Evolutionary conservation across 1,140 invertebrate genomes (phyloP).

Genomic region (Probaryconus sp.): DNA sequence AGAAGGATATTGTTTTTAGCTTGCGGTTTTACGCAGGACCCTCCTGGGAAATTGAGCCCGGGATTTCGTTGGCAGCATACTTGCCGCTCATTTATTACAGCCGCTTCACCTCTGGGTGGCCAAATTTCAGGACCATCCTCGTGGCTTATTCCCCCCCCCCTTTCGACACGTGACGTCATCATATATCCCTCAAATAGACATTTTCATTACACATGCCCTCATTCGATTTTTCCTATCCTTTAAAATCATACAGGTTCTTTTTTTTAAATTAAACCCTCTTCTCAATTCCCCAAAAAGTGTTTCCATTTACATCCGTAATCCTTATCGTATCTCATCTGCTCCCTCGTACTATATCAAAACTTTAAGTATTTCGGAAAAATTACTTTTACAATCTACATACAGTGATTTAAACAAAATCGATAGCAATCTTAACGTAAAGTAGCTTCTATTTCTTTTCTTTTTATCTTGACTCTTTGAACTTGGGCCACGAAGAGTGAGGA

Average conservation of each 20-base stretch:
- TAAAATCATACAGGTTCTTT: too few species aligned
- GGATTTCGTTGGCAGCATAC: slow-evolving; percentile 66
- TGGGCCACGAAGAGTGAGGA: slow-evolving; percentile 12
- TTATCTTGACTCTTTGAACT: slow-evolving; percentile 48
- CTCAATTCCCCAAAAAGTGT: too few species aligned
- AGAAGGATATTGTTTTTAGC: slow-evolving; percentile 76
- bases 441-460: slow-evolving; percentile 5
- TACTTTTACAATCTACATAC: too few species aligned
- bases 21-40: slow-evolving; percentile 72
- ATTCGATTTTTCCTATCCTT: too few species aligned
- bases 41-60: slow-evolving; percentile 75
- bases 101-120: slow-evolving; percentile 75
- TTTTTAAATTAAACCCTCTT: too few species aligned
- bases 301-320: too few species aligned
- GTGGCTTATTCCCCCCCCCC: slow-evolving; percentile 60
- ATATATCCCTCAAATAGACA: slow-evolving; percentile 47
- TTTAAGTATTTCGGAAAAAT: too few species aligned
- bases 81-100: slow-evolving; percentile 76
- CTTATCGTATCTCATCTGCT: too few species aligned
- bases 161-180: slow-evolving; percentile 43
- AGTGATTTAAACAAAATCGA: slow-evolving; percentile 62
- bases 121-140: slow-evolving; percentile 72
- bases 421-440: slow-evolving; percentile 53
- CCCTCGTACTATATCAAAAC: too few species aligned
- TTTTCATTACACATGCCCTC: slow-evolving; percentile 44